These are phyloP conservation scores for Whitmania pigra DNA, from an alignment of 1,140 invertebrate species.

Conservation along the genomic window DNA sequence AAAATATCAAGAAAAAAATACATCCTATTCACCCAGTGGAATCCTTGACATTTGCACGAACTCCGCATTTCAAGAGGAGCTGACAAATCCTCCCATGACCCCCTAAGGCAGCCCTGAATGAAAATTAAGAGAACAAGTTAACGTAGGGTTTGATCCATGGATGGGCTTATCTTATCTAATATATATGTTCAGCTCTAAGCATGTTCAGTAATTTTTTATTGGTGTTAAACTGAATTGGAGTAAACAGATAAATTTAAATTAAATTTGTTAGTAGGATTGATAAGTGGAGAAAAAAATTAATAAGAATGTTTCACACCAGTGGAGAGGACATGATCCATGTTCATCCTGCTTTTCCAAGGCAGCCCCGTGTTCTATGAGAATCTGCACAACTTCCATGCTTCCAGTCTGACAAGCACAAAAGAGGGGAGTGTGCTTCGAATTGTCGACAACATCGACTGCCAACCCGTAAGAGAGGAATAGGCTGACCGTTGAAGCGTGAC, in stretches of 20 bases:
- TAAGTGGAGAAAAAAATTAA: background rate
- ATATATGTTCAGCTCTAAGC: too few relatives aligned
- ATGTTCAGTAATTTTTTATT: too few relatives aligned
- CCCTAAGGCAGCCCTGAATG: conserved; percentile 41
- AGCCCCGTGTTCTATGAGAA: conserved; percentile 39
- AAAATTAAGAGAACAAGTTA: conserved; percentile 8
- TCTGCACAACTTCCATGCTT: conserved; percentile 39
- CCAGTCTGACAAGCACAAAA: conserved; percentile 44
- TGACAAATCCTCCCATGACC: conserved; percentile 44
- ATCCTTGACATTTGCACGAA: conserved; percentile 39
- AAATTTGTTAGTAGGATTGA: too few relatives aligned
- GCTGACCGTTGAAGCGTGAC: conserved; percentile 38
- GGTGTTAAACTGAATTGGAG: too few relatives aligned
- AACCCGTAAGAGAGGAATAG: conserved; percentile 37
- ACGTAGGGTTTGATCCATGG: background rate
- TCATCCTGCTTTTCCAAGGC: conserved; percentile 37
- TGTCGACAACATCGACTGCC: conserved; percentile 36
- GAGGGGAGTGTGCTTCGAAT: conserved; percentile 40
- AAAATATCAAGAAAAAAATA: background rate
- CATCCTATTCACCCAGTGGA: conserved; percentile 35
- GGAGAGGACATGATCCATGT: conserved; percentile 41
- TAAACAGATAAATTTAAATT: too few relatives aligned
- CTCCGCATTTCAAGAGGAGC: conserved; percentile 40
- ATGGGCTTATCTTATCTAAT: too few relatives aligned
- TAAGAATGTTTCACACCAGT: conserved; percentile 35